Evolutionary conservation across 1,140 invertebrate genomes (phyloP).

Genomic region (Hylaeus volcanicus): DNA sequence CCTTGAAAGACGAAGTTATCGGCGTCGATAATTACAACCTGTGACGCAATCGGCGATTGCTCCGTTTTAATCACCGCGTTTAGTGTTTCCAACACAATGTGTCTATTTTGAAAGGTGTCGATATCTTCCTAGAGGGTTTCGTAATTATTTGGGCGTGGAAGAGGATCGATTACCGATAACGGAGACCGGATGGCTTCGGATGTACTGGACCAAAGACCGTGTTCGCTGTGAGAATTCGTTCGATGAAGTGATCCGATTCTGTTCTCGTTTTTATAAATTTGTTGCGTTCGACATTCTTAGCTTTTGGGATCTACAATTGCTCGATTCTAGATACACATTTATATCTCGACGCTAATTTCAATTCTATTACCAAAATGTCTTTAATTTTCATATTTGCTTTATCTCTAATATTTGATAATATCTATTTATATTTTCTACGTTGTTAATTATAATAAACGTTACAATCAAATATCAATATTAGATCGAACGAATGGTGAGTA

Average conservation of each 20-base stretch:
- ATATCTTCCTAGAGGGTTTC: slow-evolving; percentile 44
- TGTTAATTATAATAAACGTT: too few species aligned
- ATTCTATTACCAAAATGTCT: too few species aligned
- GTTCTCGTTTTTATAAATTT: slow-evolving; percentile 7
- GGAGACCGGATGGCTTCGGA: slow-evolving; percentile 1
- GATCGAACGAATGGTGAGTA: too few species aligned
- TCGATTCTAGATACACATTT: too few species aligned
- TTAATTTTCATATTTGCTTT: too few species aligned
- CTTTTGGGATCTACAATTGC: too few species aligned
- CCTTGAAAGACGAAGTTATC: slow-evolving; percentile 18
- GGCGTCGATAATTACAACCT: slow-evolving; percentile 30
- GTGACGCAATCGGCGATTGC: slow-evolving; percentile 42
- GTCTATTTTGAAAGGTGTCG: slow-evolving; percentile 31
- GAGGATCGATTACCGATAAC: slow-evolving; percentile 50
- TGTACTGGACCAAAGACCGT: slow-evolving; percentile 3
- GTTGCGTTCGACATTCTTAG: too few species aligned
- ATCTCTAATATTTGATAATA: too few species aligned
- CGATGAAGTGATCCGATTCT: slow-evolving; percentile 1
- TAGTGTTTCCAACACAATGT: slow-evolving; percentile 52
- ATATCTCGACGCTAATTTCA: too few species aligned
- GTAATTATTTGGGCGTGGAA: slow-evolving; percentile 50
- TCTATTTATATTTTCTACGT: too few species aligned
- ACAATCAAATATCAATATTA: too few species aligned
- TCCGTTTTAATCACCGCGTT: slow-evolving; percentile 30
- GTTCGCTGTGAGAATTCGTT: neutral